Conservation (phyloP, 2,113 vertebrate species). For the Platysteira castanea region DNA sequence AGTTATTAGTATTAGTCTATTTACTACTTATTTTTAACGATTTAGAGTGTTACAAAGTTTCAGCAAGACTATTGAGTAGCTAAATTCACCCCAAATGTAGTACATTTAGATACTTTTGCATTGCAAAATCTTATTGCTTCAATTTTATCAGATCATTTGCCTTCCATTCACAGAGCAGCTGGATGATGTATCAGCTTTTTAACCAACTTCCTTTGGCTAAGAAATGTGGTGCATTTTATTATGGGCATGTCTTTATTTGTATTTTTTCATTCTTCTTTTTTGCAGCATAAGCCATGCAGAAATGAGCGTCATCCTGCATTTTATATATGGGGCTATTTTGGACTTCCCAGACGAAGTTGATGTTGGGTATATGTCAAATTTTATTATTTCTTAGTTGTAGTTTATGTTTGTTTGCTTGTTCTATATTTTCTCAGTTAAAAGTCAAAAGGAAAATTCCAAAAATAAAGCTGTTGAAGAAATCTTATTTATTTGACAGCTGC, state of each 20-base stretch:
- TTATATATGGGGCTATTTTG: slow-evolving; percentile 89
- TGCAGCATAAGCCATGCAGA: slow-evolving; percentile 84
- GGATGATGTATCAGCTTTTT: not conserved
- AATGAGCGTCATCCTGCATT: slow-evolving; percentile 88
- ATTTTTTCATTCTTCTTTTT: not conserved
- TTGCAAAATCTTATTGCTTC: not conserved
- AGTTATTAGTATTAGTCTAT: not conserved
- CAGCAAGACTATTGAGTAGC: not conserved
- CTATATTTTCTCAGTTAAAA: not conserved
- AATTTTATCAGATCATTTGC: not conserved
- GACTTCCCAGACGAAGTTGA: slow-evolving; percentile 84
- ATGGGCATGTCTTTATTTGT: not conserved
- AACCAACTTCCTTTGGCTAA: not conserved
- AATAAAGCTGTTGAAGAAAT: not conserved
- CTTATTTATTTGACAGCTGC: not conserved
- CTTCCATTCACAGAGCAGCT: not conserved
- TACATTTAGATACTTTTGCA: not conserved
- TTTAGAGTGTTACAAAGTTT: not conserved
- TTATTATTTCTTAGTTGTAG: not conserved
- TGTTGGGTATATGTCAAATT: slow-evolving; percentile 79
- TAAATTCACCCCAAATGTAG: not conserved
- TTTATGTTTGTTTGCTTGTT: not conserved
- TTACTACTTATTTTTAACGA: not conserved
- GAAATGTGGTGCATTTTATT: not conserved
- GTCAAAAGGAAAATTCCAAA: slow-evolving; percentile 5